A percentile compares a stretch with the other conserved stretches of the same genome.
These are phyloP conservation scores for Platycnemis pennipes DNA, from an alignment of 2,888 invertebrate genomes.

Conservation along the genomic window DNA sequence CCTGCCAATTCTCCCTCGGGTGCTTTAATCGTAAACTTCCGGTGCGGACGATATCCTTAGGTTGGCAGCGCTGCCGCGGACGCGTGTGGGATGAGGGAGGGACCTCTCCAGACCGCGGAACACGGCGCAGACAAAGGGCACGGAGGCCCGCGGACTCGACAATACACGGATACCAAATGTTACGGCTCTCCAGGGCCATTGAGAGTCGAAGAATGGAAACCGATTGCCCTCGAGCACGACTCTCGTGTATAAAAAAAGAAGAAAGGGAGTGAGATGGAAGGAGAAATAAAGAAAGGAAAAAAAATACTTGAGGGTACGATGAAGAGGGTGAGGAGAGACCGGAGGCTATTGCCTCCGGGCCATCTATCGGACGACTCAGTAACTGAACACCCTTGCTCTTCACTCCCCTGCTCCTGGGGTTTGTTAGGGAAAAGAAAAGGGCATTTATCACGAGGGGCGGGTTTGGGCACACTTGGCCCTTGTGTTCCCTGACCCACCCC, in stretches of 20 bases:
- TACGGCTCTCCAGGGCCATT: constrained; percentile 32
- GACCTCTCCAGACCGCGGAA: background rate
- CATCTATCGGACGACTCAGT: background rate
- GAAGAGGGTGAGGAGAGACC: background rate
- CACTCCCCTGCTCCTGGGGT: background rate
- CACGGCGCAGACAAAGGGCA: background rate
- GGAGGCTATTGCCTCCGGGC: background rate
- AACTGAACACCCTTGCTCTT: constrained; percentile 28
- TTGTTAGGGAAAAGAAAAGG: background rate
- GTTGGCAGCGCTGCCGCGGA: background rate
- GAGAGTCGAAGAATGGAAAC: background rate
- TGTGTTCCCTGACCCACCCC: background rate
- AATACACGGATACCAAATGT: constrained; percentile 35
- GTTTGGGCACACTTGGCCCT: background rate
- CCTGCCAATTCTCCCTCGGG: background rate
- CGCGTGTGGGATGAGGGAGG: background rate
- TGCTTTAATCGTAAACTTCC: background rate
- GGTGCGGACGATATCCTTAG: background rate
- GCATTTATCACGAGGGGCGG: background rate
- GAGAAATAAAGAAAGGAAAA: background rate
- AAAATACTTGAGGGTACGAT: background rate
- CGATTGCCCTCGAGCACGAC: constrained; percentile 1
- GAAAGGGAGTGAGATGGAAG: background rate
- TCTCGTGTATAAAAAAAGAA: background rate
- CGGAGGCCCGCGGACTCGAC: background rate